Evolutionary conservation across 1,140 invertebrate genomes (phyloP), one percentile per base, ranked within the genome.

Genomic region (Magallana gigas): DNA sequence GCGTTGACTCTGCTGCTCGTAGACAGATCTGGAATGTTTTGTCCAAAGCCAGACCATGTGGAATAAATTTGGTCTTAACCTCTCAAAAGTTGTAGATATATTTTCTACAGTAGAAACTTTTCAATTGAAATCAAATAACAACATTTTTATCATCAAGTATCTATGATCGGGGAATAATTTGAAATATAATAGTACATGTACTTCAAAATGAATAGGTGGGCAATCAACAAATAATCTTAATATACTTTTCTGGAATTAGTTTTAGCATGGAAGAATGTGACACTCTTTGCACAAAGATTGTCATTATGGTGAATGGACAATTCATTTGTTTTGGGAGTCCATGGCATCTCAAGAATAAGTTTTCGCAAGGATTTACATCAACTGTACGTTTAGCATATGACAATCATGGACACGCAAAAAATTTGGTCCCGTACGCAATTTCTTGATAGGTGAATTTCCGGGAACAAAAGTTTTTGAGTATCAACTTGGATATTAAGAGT

Each of bases 401-500:
- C 56, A 23, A 81, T 14, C 76, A 83, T 23, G 90, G 87, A 18
- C 23, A 57, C 11, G 11, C 80, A 29, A 18, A 85, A 0, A 48
- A 81, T n/a, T 9, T 18, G 18, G 84, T 18, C 85, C 88, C 0
- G 12, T 93, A 11, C 85, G 60, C 8, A 29, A 62, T n/a, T 91
- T 88, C 86, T 85, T 93, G 23, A 14, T 85, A n/a, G 11, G 29
- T 14, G 18, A 57, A 6, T 93, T 92, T 71, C 92, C 90, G 8
- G 60, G 62, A 8, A 90, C 87, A 81, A 12, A 93, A 90, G 94
- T 94, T 88, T 97, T 97, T 89, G 97, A 97, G 93, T 95, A 96
- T 36, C 96, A 97, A 92, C 95, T 97, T 87, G 96, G 96, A 84
- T 96, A 97, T 87, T 94, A 97, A 23, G 90, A 93, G 88, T 93